A percentile compares a stretch with the other conserved stretches of the same genome.
phyloP scores from a whole-genome alignment of 2,888 invertebrate species.

The Liodrosophila aerea region DNA sequence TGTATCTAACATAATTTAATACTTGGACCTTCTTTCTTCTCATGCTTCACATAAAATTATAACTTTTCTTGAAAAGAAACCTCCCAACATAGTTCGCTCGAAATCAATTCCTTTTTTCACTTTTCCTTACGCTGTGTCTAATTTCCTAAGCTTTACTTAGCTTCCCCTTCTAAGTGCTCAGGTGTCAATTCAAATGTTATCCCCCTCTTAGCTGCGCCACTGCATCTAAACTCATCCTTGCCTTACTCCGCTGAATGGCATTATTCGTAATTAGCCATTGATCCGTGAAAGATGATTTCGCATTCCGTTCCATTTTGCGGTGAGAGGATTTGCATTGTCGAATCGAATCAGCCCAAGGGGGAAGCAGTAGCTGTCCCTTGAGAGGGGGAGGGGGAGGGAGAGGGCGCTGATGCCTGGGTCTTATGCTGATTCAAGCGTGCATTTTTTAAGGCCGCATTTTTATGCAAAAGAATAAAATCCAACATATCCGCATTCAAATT shows the following conservation, averaged over 20 bases:
- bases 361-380: not conserved
- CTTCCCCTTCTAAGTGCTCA: too few species aligned
- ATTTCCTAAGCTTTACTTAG: too few species aligned
- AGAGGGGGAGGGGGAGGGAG: conserved; percentile 8
- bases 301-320: conserved; percentile 53
- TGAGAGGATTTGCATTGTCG: conserved; percentile 73
- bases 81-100: too few species aligned
- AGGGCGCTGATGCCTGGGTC: conserved; percentile 45
- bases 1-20: not conserved
- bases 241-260: conserved; percentile 64
- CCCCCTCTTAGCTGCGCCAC: not conserved
- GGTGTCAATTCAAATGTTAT: too few species aligned
- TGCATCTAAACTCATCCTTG: too few species aligned
- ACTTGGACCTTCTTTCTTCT: too few species aligned
- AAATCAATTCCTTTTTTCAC: too few species aligned
- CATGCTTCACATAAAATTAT: too few species aligned
- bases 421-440: conserved; percentile 77
- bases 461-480: conserved; percentile 41
- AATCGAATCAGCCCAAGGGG: conserved; percentile 10
- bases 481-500: conserved; percentile 40
- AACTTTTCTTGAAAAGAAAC: too few species aligned
- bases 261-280: conserved; percentile 79
- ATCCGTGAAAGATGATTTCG: conserved; percentile 80
- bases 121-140: too few species aligned
- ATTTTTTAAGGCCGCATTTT: conserved; percentile 43